Base-by-base conservation (phyloP, 2,888 invertebrate genomes). In the Azorinus chamasolen region DNA sequence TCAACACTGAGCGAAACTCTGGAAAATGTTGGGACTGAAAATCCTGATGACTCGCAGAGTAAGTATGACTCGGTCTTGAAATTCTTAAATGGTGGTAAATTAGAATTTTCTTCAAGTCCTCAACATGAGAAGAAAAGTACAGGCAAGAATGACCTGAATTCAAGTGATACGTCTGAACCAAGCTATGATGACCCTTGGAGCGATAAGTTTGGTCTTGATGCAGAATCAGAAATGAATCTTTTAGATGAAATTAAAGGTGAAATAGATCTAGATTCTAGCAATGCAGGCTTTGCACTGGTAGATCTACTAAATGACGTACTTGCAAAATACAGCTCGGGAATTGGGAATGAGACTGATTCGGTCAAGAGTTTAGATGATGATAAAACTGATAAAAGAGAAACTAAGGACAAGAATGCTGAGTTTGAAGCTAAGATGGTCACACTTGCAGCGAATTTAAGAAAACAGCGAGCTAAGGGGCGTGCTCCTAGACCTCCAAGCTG, bases 381-480 rank as follows among this genome's bases (percentile, higher is more conserved):
- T 32, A 68, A 68, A 18, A 50, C 32, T 2, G 65, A 65, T 22
- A 76, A 73, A 18, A 71, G 62, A 32, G 70, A 72, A 27, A 46
- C 48, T 0, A 83, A 82, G 66, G 77, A 75, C 10, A 76, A 68
- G 14, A 72, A 81, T 27, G 71, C 86, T 20, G 88, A 87, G 32
- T 83, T 90, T 27, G 89, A 89, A 72, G 86, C 87, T 1, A 86
- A 84, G 46, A 85, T 88, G 80, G 89, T 87, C 8, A 86, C 88
- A 2, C 79, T 90, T 14, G 90, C 90, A 14, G 89, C 88, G 1
- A 85, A 75, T 46, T 78, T 90, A 22, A 84, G 89, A 62, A 85
- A 83, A 48, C 88, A 88, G 53, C 69, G 84, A 46, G 84, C 80
- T 4, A 89, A 88, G 50, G 84, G 88, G 12, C 87, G 84, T 22